These are phyloP conservation scores for Leptinotarsa tumamoca DNA, from an alignment of 2,888 invertebrate genomes.

Conservation along the genomic window DNA sequence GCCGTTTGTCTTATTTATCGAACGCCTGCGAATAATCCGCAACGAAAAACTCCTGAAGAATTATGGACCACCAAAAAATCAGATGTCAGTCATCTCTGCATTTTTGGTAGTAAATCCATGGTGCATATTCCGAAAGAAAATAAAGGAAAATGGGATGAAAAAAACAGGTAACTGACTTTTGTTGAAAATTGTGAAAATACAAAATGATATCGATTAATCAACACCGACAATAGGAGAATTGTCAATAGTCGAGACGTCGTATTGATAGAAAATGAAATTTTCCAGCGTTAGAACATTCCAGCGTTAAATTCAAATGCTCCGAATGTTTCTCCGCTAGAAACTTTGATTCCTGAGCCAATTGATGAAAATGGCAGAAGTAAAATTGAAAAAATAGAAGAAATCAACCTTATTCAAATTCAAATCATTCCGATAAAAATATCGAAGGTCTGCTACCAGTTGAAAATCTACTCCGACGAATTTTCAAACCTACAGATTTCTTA, in stretches of 20 bases:
- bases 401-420: background rate
- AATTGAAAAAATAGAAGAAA: background rate
- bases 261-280: background rate
- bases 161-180: background rate
- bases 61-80: background rate
- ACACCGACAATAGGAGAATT: background rate
- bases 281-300: background rate
- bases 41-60: background rate
- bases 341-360: background rate
- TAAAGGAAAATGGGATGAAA: background rate
- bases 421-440: background rate
- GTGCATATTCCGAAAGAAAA: background rate
- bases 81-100: background rate
- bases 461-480: background rate
- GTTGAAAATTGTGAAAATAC: background rate
- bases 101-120: background rate
- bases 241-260: background rate
- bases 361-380: background rate
- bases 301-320: background rate
- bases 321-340: background rate
- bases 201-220: background rate
- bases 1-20: background rate
- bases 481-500: background rate
- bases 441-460: background rate
- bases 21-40: background rate